Base-by-base conservation (phyloP, 2,888 invertebrate genomes). In the Acanthopleura granulata region DNA sequence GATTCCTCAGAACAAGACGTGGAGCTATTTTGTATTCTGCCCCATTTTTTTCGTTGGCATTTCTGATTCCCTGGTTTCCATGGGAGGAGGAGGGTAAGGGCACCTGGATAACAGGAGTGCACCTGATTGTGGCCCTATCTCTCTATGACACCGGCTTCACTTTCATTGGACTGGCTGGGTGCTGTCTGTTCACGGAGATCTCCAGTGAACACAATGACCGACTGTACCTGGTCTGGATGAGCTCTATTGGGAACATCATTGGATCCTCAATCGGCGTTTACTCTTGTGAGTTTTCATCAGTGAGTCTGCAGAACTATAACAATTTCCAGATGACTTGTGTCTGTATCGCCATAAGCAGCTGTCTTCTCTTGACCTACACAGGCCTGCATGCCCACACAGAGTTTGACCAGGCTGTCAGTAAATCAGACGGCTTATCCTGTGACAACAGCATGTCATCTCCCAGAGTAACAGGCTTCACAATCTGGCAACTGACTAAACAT, bases 91-190 rank as follows among this genome's bases (percentile, higher is more conserved):
- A 30, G 30, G 82, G 83, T 14, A 22, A 73, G 16, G 75, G 75
- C 18, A 72, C 74, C 18, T 86, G 85, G 83, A 74, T 89, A 6
- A 87, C 88, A 74, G 91, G 91, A 15, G 18, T 91, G 1, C 91
- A 91, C 79, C 82, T 91, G 6, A 86, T 91, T 18, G 76, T 89
- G 4, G 81, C 90, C 0, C 82, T 91, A 40, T 91, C 89, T 80
- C 82, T 91, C 66, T 91, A 91, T 80, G 91, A 91, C 77, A 89
- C 91, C 0, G 86, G 91, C 82, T 91, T 88, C 80, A 91, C 90
- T 14, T 89, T 89, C 74, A 87, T 88, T 14, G 86, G 91, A 18
- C 84, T 91, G 16, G 90, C 91, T 0, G 83, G 85, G 50, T 91
- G 90, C 76, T 88, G 89, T 62, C 79, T 91, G 11, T 90, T 90